Evolutionary conservation across 2,113 vertebrate species (phyloP), one percentile per base, ranked within the genome.

Genomic region (Cygnus atratus): DNA sequence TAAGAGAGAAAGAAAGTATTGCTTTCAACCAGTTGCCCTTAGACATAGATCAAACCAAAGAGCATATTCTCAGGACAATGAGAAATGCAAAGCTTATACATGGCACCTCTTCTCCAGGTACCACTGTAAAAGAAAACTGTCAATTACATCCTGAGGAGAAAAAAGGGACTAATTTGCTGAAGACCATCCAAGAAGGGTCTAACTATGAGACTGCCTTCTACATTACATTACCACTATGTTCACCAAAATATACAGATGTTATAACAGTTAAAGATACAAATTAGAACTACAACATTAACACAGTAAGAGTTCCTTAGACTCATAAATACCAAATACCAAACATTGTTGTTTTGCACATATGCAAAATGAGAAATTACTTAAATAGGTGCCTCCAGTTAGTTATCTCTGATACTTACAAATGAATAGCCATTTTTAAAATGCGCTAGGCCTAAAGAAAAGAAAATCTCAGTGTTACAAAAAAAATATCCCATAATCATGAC

Each of bases 321-420:
- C 70, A 86, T 92, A 93, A 96, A 93, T 88, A 83, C 73, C 91
- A 75, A 95, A 92, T 91, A 87, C 2, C 4, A 88, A 58, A 93
- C 57, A 90, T 22, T 28, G 21, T 35, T 86, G 17, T 37, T 88
- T 87, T 86, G 6, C 3, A 6, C 83, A 73, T 55, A 65, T 91
- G 72, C 48, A 81, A 78, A 94, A 68, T 65, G 19, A 87, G 41
- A 70, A 83, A 37, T 58, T 46, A 37, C 19, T 96, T 87, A 81
- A 92, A 61, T 80, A 72, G 89, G 35, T 46, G n/a, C 48, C 25
- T 95, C 46, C 57, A 58, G 26, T 91, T 74, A 88, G 62, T 88
- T 94, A 76, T 46, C 25, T 93, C 70, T 75, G 90, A 83, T 63
- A 88, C 43, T 87, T 90, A 52, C 52, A 83, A 88, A 95, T 39